These are phyloP conservation scores for Chloroclysta siterata DNA, from an alignment of 2,888 invertebrate genomes.

Conservation along the genomic window DNA sequence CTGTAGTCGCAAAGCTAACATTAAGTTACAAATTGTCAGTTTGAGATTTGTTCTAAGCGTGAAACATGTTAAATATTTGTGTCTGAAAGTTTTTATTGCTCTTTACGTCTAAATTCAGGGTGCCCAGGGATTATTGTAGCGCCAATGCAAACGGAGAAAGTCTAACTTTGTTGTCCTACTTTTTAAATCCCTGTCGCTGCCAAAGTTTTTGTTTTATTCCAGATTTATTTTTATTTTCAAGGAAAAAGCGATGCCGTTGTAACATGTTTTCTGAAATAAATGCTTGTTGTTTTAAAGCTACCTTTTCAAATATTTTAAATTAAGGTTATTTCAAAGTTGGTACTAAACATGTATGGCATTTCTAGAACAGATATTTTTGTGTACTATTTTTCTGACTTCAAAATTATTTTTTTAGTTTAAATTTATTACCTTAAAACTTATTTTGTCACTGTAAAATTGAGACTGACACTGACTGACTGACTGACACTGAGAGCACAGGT, in stretches of 20 bases:
- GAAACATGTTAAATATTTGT: slow-evolving; percentile 18
- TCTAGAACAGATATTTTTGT: too few species aligned
- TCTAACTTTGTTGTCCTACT: slow-evolving; percentile 10
- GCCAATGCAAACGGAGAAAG: slow-evolving; percentile 4
- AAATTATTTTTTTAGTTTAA: too few species aligned
- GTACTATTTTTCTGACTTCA: too few species aligned
- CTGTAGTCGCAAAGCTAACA: slow-evolving; percentile 22
- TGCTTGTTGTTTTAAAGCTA: too few species aligned
- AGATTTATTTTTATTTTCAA: not conserved
- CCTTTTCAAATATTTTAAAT: too few species aligned
- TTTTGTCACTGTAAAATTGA: too few species aligned
- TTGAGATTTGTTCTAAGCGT: slow-evolving; percentile 26
- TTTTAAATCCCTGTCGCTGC: slow-evolving; percentile 8
- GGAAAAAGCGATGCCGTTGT: not conserved
- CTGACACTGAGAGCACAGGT: too few species aligned
- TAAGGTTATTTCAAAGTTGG: too few species aligned
- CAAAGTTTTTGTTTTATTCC: not conserved
- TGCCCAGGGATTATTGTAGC: slow-evolving; percentile 10
- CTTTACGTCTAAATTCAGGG: slow-evolving; percentile 8
- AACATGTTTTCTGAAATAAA: not conserved
- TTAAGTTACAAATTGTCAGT: slow-evolving; percentile 31
- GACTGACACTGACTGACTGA: too few species aligned
- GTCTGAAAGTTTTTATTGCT: slow-evolving; percentile 20
- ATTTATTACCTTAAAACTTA: too few species aligned
- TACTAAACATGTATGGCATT: too few species aligned